Conservation (phyloP, 1,140 invertebrate genomes). For the Pinna nobilis region DNA sequence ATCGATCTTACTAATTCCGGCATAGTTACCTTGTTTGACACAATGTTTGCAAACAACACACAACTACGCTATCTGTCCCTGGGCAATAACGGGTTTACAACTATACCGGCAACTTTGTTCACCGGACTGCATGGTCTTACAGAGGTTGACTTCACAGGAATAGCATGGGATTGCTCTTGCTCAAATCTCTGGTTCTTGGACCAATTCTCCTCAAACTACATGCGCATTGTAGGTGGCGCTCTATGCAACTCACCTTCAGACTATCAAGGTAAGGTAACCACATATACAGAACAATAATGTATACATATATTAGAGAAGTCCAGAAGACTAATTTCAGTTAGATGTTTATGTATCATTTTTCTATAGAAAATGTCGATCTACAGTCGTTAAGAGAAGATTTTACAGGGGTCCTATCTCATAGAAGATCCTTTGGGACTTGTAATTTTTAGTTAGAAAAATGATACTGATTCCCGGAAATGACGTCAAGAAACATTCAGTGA, state of each 20-base stretch:
- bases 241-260: conserved; percentile 18
- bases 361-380: too few relatives aligned
- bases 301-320: too few relatives aligned
- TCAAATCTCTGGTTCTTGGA: conserved; percentile 32
- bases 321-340: too few relatives aligned
- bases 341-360: too few relatives aligned
- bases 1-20: conserved; percentile 5
- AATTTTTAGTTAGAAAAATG: too few relatives aligned
- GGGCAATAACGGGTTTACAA: conserved; percentile 23
- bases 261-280: too few relatives aligned
- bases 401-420: too few relatives aligned
- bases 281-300: too few relatives aligned
- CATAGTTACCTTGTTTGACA: neutral
- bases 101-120: conserved; percentile 5
- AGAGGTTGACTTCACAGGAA: conserved; percentile 1
- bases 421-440: too few relatives aligned
- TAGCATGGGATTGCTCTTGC: conserved; percentile 26
- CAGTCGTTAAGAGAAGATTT: too few relatives aligned
- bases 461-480: too few relatives aligned
- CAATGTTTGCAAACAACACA: conserved; percentile 7
- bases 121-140: neutral
- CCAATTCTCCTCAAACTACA: conserved; percentile 12
- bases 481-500: too few relatives aligned
- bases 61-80: conserved; percentile 2
- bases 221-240: conserved; percentile 19